Base-by-base conservation (phyloP, 1,140 invertebrate genomes). In the Musca domestica region DNA sequence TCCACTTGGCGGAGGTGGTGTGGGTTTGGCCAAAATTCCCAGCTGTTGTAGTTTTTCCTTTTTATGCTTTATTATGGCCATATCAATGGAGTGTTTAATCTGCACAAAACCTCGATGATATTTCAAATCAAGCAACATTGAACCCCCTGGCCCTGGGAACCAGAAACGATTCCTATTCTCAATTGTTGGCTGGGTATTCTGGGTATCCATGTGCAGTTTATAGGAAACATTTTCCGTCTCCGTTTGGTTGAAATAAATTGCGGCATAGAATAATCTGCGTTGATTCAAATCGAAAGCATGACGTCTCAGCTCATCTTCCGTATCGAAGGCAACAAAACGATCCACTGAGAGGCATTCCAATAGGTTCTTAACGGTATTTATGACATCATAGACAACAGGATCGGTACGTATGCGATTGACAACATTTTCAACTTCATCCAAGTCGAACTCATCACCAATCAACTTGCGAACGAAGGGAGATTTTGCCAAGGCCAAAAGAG, bases 21-120 rank as follows among this genome's bases (percentile, higher is more conserved):
- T 3, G 7, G 52, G 6, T 0, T 34, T 19, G 2, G 69, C 30
- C 19, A 67, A 65, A 12, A 65, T 51, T 0, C 54, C 22, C 15
- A 69, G 49, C 0, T 68, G 54, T 9, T 74, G 74, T 4, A 75
- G 49, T 48, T 77, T 61, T 0, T 76, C 54, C 0, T 74, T 75
- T 14, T 80, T 80, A 4, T 77, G 73, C 58, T 84, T 79, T 17
- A 89, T 85, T 14, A 90, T 88, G 9, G 86, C 87, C 52, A 84
- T 83, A 73, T 89, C 88, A 10, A 90, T 82, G 7, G 87, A 82
- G 67, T 90, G 88, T 72, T 89, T 88, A 9, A 90, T 83, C 71
- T 89, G 88, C 1, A 90, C 81, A 71, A 90, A 90, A 1, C 88
- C 88, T 0, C 88, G 83, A 74, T 89, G 85, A 73, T 90, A 90